Percentiles rank a stretch among this genome's conserved stretches.
Conservation (phyloP, 2,797 vertebrate species). For the Gephyroberyx darwinii region DNA sequence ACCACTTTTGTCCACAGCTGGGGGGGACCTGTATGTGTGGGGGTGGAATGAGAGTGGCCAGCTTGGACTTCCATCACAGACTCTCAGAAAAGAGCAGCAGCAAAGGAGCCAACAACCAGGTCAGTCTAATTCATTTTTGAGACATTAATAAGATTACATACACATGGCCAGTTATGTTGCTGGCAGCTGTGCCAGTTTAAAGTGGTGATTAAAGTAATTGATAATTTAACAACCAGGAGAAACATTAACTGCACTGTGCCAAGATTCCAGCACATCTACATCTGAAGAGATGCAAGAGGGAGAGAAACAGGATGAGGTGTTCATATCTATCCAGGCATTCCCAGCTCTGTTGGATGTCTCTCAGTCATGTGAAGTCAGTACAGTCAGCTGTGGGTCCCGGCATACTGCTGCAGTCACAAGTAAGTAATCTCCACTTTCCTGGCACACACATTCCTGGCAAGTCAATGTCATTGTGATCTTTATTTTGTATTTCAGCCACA, state of each 20-base stretch:
- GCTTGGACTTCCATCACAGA: constrained; percentile 87
- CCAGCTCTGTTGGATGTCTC: constrained; percentile 91
- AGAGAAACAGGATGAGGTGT: constrained; percentile 62
- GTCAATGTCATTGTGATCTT: not conserved
- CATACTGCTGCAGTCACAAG: constrained; percentile 90
- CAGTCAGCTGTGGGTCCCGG: constrained; percentile 91
- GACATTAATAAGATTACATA: not conserved
- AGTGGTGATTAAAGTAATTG: not conserved
- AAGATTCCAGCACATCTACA: constrained; percentile 22
- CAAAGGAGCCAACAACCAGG: constrained; percentile 48
- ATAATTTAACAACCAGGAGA: not conserved
- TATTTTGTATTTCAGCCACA: constrained; percentile 74
- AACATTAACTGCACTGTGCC: constrained; percentile 2
- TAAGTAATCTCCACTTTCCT: constrained; percentile 70
- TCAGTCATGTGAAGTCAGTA: constrained; percentile 74
- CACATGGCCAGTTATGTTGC: not conserved
- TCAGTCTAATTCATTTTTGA: constrained; percentile 10
- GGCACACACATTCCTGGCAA: constrained; percentile 45
- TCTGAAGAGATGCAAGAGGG: constrained; percentile 35
- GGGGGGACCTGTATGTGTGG: constrained; percentile 92
- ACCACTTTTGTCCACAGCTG: constrained; percentile 72
- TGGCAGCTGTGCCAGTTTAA: not conserved
- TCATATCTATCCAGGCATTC: constrained; percentile 93
- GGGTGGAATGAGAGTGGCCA: constrained; percentile 97
- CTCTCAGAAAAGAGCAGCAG: constrained; percentile 43